Percentiles rank a stretch among this genome's conserved stretches.
phyloP scores from a whole-genome alignment of 64 coral and sea anemone genomes.

The Pocillopora damicornis region DNA sequence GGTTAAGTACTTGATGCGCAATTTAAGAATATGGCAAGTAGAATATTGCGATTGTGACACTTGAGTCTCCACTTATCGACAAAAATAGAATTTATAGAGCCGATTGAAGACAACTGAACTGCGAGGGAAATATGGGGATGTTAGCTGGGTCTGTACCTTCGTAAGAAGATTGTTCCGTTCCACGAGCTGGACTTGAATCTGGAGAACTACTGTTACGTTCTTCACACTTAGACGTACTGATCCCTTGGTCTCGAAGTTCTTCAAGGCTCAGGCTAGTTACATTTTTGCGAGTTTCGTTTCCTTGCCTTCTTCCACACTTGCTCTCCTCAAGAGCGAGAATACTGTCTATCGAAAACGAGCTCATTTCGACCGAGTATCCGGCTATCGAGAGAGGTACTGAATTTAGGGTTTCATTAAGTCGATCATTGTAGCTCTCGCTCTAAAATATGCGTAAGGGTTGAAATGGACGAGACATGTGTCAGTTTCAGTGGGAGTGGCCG shows the following conservation, averaged over 20 bases:
- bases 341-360: conserved; percentile 42
- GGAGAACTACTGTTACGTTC: conserved; percentile 18
- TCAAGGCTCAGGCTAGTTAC: neutral
- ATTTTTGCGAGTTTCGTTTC: neutral
- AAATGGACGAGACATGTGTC: conserved; percentile 43
- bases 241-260: neutral
- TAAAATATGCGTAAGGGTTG: conserved; percentile 37
- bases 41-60: neutral
- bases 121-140: neutral
- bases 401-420: neutral
- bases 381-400: neutral
- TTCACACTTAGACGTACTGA: neutral
- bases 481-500: conserved; percentile 11
- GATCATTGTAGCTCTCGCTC: conserved; percentile 1
- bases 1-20: neutral
- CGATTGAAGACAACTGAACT: neutral
- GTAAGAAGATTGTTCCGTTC: conserved; percentile 11
- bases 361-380: conserved; percentile 4
- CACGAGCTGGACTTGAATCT: neutral
- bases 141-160: conserved; percentile 3
- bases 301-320: neutral
- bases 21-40: neutral
- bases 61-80: neutral
- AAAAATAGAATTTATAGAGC: neutral
- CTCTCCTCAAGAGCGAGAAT: conserved; percentile 29